Evolutionary conservation across 2,113 vertebrate genomes (phyloP), one percentile per base, ranked within the genome.

Genomic region (Lipotes vexillifer): DNA sequence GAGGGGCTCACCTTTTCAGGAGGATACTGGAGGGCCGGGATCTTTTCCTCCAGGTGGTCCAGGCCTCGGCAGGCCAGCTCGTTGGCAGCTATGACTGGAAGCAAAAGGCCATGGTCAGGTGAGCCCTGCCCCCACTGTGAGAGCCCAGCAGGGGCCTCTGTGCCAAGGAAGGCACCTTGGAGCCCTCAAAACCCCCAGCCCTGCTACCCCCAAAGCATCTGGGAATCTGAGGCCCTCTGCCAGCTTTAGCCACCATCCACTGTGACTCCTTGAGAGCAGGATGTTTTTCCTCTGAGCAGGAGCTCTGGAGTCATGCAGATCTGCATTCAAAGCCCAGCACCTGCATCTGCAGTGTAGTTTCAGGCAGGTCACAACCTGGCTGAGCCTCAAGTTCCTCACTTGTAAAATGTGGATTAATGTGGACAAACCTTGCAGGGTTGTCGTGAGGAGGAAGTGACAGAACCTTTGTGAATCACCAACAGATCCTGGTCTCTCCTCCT

Each of bases 1-100:
- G 11, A n/a, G 1, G 66, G 69, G 72, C 97, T 98, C 96, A 99
- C 99, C 98, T 99, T 99, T 46, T 98, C 98, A 0, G 99, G 98
- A 0, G 99, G 98, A 90, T 98, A 98, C 72, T 99, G 98, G 18
- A 99, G 98, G 3, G 99, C 99, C 3, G 99, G 99, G 94, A 99
- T 99, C 97, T 98, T 99, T 90, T 99, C 98, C 93, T 99, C 99
- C 41, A 99, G 96, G 72, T 98, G 98, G 93, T 99, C 99, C 97
- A 99, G 96, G 88, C 99, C 99, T 44, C 98, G 97, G 95, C 99
- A 99, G 36, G 99, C 99, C 97, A 99, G 80, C 44, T 94, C 92
- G 8, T 99, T 99, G 80, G 98, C 99, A 80, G 98, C 98, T 90
- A 96, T 84, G 14, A 99, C 99, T 99, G 95, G 59, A 88, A 97